Evolutionary conservation across 2,797 vertebrate genomes (phyloP).

Genomic region (Threskiornis aethiopicus): DNA sequence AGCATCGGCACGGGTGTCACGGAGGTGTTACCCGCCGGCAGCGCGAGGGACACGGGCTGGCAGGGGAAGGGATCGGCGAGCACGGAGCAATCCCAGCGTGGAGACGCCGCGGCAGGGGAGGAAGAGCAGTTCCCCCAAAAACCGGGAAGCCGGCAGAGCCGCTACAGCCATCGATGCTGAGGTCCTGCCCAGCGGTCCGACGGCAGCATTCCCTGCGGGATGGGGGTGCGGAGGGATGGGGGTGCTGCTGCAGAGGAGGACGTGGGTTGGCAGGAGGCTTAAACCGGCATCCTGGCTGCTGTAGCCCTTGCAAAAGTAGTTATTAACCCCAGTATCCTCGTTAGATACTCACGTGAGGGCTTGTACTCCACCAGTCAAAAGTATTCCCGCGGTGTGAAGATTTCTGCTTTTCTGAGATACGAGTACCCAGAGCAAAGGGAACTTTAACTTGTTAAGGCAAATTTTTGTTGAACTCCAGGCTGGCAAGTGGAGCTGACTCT

Average conservation of each 20-base stretch:
- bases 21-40: neutral
- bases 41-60: fast-evolving
- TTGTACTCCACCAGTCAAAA: neutral
- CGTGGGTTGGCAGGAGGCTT: neutral
- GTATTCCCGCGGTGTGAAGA: neutral
- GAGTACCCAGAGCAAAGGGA: neutral
- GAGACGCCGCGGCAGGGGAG: fast-evolving
- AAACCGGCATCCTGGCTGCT: neutral
- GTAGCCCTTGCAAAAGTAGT: neutral
- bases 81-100: fast-evolving
- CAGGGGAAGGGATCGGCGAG: neutral
- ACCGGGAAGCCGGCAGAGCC: fast-evolving
- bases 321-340: neutral
- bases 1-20: fast-evolving
- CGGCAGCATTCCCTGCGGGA: no score
- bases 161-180: fast-evolving
- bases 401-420: neutral
- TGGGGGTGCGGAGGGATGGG: neutral
- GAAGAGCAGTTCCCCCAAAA: neutral
- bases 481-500: neutral
- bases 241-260: neutral
- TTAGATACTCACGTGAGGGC: neutral
- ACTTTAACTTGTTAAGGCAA: neutral
- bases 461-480: neutral
- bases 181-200: no score